phyloP scores from a whole-genome alignment of 30 jellyfish, hydroid and myxozoan species.

The Sanderia malayensis region DNA sequence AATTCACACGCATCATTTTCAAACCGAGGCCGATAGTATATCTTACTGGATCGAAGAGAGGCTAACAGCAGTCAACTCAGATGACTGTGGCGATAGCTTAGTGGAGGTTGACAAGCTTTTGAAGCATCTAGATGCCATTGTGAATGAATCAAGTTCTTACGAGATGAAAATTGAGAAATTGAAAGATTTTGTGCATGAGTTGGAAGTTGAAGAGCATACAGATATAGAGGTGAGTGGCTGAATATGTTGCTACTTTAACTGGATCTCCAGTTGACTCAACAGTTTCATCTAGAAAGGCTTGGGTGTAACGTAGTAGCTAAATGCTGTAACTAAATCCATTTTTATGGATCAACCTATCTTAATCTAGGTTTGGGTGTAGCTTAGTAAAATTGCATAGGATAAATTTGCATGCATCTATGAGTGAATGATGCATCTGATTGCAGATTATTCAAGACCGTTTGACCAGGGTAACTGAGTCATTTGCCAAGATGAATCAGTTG shows the following conservation, averaged over 20 bases:
- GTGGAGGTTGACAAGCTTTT: slow-evolving; percentile 21
- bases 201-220: slow-evolving; percentile 23
- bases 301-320: too few relatives aligned
- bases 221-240: slow-evolving; percentile 19
- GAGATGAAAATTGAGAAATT: slow-evolving; percentile 5
- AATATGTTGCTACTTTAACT: too few relatives aligned
- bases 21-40: slow-evolving; percentile 10
- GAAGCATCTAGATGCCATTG: slow-evolving; percentile 15
- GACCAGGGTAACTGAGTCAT: neutral
- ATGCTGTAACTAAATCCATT: too few relatives aligned
- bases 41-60: slow-evolving; percentile 46
- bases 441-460: neutral
- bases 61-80: slow-evolving; percentile 3
- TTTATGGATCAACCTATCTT: too few relatives aligned
- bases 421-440: too few relatives aligned
- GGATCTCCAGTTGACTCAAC: too few relatives aligned
- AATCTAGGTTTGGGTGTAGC: too few relatives aligned
- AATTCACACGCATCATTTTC: slow-evolving; percentile 32
- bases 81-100: slow-evolving; percentile 26
- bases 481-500: neutral
- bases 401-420: too few relatives aligned
- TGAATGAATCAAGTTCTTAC: neutral
- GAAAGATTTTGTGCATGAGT: slow-evolving; percentile 9
- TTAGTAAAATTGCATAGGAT: too few relatives aligned
- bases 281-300: too few relatives aligned